Conservation (phyloP, 2,888 invertebrate species). For the Allygus modestus region DNA sequence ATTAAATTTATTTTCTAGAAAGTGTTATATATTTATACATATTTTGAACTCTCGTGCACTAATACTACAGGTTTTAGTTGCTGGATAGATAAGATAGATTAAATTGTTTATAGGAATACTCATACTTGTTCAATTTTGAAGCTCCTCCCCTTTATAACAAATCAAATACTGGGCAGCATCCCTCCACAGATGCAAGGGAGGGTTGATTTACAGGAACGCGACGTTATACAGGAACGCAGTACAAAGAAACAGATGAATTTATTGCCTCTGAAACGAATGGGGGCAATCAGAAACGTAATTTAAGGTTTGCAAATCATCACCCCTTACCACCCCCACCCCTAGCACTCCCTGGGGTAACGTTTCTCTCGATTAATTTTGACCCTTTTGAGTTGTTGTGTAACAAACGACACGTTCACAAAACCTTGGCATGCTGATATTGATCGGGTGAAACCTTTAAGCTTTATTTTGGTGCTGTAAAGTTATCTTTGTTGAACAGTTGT, state of each 20-base stretch:
- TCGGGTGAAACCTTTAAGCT: not conserved
- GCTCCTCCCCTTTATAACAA: not conserved
- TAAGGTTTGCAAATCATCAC: constrained; percentile 44
- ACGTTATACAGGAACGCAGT: not conserved
- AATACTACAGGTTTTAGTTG: too few species aligned
- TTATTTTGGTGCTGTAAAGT: too few species aligned
- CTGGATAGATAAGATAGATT: too few species aligned
- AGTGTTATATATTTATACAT: too few species aligned
- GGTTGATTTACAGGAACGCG: not conserved
- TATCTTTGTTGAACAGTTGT: too few species aligned
- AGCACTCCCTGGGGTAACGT: not conserved
- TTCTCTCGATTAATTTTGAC: constrained; percentile 52
- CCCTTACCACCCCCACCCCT: constrained; percentile 18
- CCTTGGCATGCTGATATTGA: not conserved
- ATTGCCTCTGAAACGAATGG: constrained; percentile 21
- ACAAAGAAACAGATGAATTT: constrained; percentile 45
- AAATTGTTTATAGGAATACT: too few species aligned
- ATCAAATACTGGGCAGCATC: constrained; percentile 2
- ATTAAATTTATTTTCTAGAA: too few species aligned
- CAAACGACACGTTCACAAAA: not conserved
- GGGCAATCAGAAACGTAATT: constrained; percentile 49
- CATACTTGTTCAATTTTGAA: too few species aligned
- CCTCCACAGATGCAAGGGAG: not conserved
- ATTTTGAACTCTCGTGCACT: too few species aligned
- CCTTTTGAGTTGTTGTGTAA: constrained; percentile 10